Evolutionary conservation across 2,797 vertebrate genomes (phyloP).

Genomic region (Lateolabrax maculatus): DNA sequence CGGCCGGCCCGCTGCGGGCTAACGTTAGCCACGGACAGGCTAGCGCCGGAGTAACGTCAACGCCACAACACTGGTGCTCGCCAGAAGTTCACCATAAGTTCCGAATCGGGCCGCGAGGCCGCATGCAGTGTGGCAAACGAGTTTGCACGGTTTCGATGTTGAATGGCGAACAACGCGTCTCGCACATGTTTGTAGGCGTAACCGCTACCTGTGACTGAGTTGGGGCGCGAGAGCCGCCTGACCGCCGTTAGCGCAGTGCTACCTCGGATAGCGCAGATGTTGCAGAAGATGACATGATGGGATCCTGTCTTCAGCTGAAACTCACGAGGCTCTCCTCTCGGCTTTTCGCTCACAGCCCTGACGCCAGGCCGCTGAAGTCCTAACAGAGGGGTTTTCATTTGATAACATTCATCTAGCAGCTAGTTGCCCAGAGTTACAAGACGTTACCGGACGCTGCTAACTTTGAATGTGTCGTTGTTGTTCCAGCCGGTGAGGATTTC

Average conservation of each 20-base stretch:
- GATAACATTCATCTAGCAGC: not conserved
- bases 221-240: conserved; percentile 47
- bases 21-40: conserved; percentile 45
- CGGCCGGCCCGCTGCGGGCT: conserved; percentile 44
- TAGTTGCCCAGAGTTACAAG: not conserved
- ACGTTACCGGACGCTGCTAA: not conserved
- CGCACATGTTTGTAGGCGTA: not conserved
- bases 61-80: not conserved
- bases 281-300: not conserved
- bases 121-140: accelerated
- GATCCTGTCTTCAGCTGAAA: not conserved
- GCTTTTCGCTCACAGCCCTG: accelerated
- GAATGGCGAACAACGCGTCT: not conserved
- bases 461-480: not conserved
- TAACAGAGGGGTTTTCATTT: accelerated
- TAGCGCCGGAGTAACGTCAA: conserved; percentile 5
- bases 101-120: accelerated
- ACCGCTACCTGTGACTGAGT: conserved; percentile 6
- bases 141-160: accelerated
- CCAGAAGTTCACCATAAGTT: conserved; percentile 33
- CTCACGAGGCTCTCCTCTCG: accelerated
- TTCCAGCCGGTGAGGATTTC: not conserved
- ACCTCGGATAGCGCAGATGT: conserved; percentile 4
- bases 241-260: conserved; percentile 47
- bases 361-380: accelerated